These are phyloP conservation scores for Charaxes varanes DNA, from an alignment of 1,140 invertebrate genomes.

Conservation along the genomic window DNA sequence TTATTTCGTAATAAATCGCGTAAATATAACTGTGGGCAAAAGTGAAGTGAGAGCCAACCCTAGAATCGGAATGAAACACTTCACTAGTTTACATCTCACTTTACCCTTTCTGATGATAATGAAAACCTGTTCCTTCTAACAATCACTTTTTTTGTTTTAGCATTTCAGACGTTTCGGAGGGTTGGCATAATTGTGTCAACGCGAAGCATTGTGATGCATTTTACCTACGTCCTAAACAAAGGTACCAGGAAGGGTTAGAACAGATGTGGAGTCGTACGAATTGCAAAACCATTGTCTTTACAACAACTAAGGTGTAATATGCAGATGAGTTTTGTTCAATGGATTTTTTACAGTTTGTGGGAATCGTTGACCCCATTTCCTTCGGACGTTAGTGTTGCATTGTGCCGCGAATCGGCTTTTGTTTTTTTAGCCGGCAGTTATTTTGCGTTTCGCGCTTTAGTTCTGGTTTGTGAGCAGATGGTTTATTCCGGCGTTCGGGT, in stretches of 20 bases:
- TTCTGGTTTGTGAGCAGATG: slow-evolving; percentile 26
- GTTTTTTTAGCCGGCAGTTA: slow-evolving; percentile 35
- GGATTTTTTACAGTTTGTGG: slow-evolving; percentile 45
- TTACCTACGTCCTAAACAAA: slow-evolving; percentile 51
- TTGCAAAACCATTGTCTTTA: slow-evolving; percentile 48
- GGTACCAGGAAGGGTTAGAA: slow-evolving; percentile 34
- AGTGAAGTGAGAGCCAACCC: no score
- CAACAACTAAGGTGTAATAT: slow-evolving; percentile 53
- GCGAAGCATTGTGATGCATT: slow-evolving; percentile 34
- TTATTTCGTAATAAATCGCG: no score
- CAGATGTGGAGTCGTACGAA: slow-evolving; percentile 37
- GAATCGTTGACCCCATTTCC: slow-evolving; percentile 49
- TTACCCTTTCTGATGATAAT: slow-evolving; percentile 64
- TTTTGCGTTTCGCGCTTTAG: slow-evolving; percentile 35
- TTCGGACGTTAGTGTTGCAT: slow-evolving; percentile 39
- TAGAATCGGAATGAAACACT: slow-evolving; percentile 39
- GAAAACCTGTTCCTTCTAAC: slow-evolving; percentile 62
- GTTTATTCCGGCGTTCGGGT: slow-evolving; percentile 7
- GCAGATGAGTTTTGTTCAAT: slow-evolving; percentile 50
- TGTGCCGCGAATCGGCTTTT: slow-evolving; percentile 30
- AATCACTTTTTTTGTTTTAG: slow-evolving; percentile 66
- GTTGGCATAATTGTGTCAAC: slow-evolving; percentile 63
- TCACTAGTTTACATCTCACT: slow-evolving; percentile 61
- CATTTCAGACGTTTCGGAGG: slow-evolving; percentile 27
- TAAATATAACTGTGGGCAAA: no score